phyloP scores from a whole-genome alignment of 1,140 invertebrate genomes.

The Holotrichia oblita region DNA sequence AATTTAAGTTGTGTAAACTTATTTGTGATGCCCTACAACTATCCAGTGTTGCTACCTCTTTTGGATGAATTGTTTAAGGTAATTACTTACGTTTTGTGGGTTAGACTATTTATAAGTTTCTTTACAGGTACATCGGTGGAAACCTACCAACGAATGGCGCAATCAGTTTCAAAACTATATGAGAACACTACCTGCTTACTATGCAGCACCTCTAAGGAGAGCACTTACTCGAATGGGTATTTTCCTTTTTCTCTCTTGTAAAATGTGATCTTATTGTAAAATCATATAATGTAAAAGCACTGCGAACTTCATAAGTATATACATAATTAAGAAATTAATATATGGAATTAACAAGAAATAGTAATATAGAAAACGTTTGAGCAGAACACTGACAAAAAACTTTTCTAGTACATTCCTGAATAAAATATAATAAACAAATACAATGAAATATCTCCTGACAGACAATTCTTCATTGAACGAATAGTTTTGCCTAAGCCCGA shows the following conservation, averaged over 20 bases:
- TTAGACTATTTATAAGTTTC: neutral
- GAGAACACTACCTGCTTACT: slow-evolving; percentile 95
- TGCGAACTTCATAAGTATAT: too few relatives aligned
- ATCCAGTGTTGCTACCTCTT: slow-evolving; percentile 92
- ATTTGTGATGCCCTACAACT: slow-evolving; percentile 99
- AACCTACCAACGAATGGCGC: slow-evolving; percentile 90
- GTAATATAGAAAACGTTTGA: too few relatives aligned
- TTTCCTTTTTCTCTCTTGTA: neutral
- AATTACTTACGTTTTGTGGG: neutral
- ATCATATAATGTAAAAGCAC: too few relatives aligned
- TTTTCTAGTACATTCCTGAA: too few relatives aligned
- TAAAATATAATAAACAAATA: too few relatives aligned
- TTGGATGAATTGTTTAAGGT: slow-evolving; percentile 90
- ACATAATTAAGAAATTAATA: too few relatives aligned
- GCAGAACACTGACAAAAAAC: too few relatives aligned
- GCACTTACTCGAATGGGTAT: slow-evolving; percentile 89
- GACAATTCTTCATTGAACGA: too few relatives aligned
- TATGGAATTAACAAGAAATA: too few relatives aligned
- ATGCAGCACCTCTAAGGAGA: slow-evolving; percentile 85
- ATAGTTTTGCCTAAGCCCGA: too few relatives aligned
- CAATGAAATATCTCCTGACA: too few relatives aligned
- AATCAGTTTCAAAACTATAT: slow-evolving; percentile 93
- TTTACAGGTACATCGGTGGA: slow-evolving; percentile 82
- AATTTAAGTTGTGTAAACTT: slow-evolving; percentile 94
- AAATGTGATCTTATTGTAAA: too few relatives aligned